Conservation (phyloP, 2,113 vertebrate genomes). For the Arothron firmamentum region DNA sequence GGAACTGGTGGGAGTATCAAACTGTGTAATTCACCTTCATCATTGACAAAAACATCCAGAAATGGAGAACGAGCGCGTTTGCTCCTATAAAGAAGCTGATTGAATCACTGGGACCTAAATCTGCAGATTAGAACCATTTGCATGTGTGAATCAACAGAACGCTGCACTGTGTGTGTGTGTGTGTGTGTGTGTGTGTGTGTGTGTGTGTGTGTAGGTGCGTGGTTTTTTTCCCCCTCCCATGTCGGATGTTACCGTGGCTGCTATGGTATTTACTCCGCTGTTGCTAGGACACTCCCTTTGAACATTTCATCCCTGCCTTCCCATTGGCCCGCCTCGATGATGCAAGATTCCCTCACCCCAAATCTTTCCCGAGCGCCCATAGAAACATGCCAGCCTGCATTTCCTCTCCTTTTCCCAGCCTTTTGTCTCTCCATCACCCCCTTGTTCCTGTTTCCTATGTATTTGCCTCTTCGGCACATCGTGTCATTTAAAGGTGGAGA, state of each 20-base stretch:
- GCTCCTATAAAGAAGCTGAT: too few relatives aligned
- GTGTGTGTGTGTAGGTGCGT: constrained; percentile 8
- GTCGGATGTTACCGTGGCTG: constrained; percentile 56
- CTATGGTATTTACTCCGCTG: constrained; percentile 76
- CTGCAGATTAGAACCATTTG: constrained; percentile 22
- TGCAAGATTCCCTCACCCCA: constrained; percentile 77
- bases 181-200: constrained; percentile 4
- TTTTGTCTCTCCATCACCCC: constrained; percentile 37
- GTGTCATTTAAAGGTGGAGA: background rate
- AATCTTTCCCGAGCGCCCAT: constrained; percentile 75
- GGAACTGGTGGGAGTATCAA: background rate
- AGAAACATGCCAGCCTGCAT: constrained; percentile 73
- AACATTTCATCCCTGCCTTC: constrained; percentile 69
- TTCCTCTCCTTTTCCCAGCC: constrained; percentile 47
- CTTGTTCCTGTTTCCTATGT: constrained; percentile 1
- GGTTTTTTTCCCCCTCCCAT: constrained; percentile 23
- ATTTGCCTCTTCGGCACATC: constrained; percentile 17
- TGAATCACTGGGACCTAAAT: background rate
- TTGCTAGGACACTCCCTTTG: constrained; percentile 85
- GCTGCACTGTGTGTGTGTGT: constrained; percentile 6
- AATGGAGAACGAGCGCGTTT: too few relatives aligned
- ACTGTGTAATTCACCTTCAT: constrained; percentile 26
- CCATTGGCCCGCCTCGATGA: constrained; percentile 75
- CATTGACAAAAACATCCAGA: background rate
- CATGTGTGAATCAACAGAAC: constrained; percentile 19